A percentile compares a stretch with the other conserved stretches of the same genome.
phyloP scores from a whole-genome alignment of 2,113 vertebrate genomes.

The Glareola pratincola region DNA sequence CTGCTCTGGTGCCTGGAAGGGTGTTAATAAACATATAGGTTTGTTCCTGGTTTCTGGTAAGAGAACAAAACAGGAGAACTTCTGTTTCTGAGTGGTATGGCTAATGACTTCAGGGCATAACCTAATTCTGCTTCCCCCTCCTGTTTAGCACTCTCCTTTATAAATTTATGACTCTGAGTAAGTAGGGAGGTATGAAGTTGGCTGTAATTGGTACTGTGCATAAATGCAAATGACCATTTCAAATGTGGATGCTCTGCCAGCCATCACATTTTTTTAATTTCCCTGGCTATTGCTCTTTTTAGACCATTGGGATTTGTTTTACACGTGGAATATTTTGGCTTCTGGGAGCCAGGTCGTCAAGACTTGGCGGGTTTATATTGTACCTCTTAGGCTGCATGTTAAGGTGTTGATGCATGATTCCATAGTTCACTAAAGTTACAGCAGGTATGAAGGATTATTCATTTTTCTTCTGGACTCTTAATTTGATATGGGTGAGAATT shows the following conservation, averaged over 20 bases:
- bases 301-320: neutral
- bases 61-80: neutral
- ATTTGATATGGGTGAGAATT: neutral
- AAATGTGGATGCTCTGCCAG: neutral
- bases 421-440: neutral
- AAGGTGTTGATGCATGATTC: neutral
- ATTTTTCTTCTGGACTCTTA: neutral
- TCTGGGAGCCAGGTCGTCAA: neutral
- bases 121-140: neutral
- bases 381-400: neutral
- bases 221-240: conserved; percentile 31
- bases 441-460: neutral
- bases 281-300: neutral
- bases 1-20: neutral
- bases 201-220: conserved; percentile 11
- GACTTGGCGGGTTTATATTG: neutral
- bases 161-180: conserved; percentile 16
- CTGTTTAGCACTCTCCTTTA: neutral
- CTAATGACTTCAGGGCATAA: neutral
- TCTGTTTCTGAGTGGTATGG: neutral
- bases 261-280: neutral
- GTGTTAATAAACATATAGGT: neutral
- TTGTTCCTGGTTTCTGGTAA: neutral
- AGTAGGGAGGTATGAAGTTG: conserved; percentile 1
- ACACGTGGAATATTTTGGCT: neutral